These are phyloP conservation scores for Palythoa heliodiscus DNA, from an alignment of 92 coral and sea anemone genomes.

Conservation along the genomic window DNA sequence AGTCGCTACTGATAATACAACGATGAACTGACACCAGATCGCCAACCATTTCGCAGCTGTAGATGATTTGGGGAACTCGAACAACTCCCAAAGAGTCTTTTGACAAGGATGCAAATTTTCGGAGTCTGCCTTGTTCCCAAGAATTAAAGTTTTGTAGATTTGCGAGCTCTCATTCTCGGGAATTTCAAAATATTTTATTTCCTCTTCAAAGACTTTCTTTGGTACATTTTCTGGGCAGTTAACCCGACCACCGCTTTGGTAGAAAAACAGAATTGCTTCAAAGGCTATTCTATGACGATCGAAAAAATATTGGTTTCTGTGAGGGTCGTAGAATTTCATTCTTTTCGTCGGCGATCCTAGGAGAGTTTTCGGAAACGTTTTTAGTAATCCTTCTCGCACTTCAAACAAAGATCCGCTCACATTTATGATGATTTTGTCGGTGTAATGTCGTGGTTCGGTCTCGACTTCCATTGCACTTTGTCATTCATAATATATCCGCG, in stretches of 20 bases:
- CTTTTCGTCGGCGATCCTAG: constrained; percentile 77
- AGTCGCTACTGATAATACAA: constrained; percentile 61
- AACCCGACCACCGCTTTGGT: constrained; percentile 83
- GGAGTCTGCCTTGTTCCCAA: constrained; percentile 62
- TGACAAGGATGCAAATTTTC: constrained; percentile 64
- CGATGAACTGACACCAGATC: constrained; percentile 66
- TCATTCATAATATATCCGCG: neutral
- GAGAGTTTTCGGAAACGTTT: constrained; percentile 72
- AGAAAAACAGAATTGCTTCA: constrained; percentile 84
- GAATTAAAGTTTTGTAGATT: constrained; percentile 68
- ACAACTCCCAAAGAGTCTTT: constrained; percentile 75
- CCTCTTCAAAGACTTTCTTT: constrained; percentile 75
- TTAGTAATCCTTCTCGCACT: constrained; percentile 58
- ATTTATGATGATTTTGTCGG: constrained; percentile 63
- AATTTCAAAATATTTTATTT: constrained; percentile 78
- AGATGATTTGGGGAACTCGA: constrained; percentile 71
- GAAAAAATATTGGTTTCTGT: constrained; percentile 74
- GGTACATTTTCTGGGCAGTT: constrained; percentile 87
- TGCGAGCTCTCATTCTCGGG: constrained; percentile 53
- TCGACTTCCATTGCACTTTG: constrained; percentile 10
- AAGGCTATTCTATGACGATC: constrained; percentile 94
- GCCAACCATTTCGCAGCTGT: constrained; percentile 64
- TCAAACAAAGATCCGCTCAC: constrained; percentile 89
- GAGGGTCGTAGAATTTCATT: constrained; percentile 66
- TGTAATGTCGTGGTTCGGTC: neutral